phyloP scores from a whole-genome alignment of 2,113 vertebrate species.

The Fulica atra region DNA sequence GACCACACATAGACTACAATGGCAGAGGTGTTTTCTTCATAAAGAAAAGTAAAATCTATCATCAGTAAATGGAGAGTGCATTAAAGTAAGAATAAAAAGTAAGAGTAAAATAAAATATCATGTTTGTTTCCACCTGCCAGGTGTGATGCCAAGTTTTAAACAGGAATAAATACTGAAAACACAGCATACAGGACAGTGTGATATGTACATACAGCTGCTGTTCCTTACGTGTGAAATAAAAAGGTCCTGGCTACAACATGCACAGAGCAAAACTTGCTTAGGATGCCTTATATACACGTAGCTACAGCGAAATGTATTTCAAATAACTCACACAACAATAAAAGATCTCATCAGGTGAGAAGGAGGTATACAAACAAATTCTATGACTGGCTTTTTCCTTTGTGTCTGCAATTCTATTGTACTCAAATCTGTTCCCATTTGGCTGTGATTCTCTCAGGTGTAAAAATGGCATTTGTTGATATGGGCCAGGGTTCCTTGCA shows the following conservation, averaged over 20 bases:
- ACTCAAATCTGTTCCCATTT: not conserved
- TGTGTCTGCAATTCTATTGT: not conserved
- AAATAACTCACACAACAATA: not conserved
- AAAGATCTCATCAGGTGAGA: not conserved
- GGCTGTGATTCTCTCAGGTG: not conserved
- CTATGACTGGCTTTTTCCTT: not conserved
- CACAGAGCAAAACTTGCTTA: constrained; percentile 10
- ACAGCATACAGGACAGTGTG: not conserved
- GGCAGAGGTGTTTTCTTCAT: not conserved
- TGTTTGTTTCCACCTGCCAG: not conserved
- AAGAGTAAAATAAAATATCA: not conserved
- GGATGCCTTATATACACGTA: not conserved
- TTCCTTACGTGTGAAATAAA: constrained; percentile 46
- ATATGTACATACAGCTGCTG: not conserved
- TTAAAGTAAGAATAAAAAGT: not conserved
- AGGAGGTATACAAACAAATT: not conserved
- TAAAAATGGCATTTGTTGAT: not conserved
- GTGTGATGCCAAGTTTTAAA: not conserved
- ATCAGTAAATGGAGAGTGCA: not conserved
- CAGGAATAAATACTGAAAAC: not conserved
- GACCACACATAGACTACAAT: not conserved
- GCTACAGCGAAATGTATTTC: not conserved
- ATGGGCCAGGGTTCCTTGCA: not conserved
- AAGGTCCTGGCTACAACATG: constrained; percentile 31
- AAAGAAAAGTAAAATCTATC: not conserved